Base-by-base conservation (phyloP, 37 sponge, comb jelly and placozoan genomes). In the Ephydatia muelleri region DNA sequence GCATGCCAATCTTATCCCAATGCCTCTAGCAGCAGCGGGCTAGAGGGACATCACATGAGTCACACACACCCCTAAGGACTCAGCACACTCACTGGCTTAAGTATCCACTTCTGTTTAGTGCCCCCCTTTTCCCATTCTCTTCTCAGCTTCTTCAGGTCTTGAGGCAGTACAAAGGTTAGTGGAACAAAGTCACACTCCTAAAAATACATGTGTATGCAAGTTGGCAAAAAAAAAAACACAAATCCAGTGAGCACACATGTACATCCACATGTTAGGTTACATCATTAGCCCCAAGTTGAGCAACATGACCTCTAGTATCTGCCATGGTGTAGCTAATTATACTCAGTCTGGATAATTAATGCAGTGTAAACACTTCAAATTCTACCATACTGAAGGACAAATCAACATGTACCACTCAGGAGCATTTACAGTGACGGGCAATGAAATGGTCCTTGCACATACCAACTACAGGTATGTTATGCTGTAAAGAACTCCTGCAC, bases 21-120 rank as follows among this genome's bases (percentile, higher is more conserved):
- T 98, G 64, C 98, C 98, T 49, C 96, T 69, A n/a, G 98, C 98
- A 27, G 96, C 83, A 29, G 98, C 98, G 80, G 95, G 97, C 97
- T 97, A 49, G 33, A 89, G 22, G 16, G 29, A 72, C 6, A 49
- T 32, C 67, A 40, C 57, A 67, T 82, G 39, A 21, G 79, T 65
- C 49, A 25, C 26, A 80, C 12, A 70, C 6, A 28, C 47, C 33
- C 6, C 27, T 22, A 84, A 68, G n/a, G 39, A 69, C 32, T 34
- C 6, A 9, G 73, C 30, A 28, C 65, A 75, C 87, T 84, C 33
- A 93, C 93, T 75, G 99, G 99, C 66, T 98, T 96, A 33, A 98
- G 70, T 32, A 98, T 96, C 97, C 99, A 98, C 68, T 94, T 96
- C 65, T 94, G 89, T 79, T 84, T 94, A 72, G 35, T 38, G 22